phyloP scores from a whole-genome alignment of 2,113 vertebrate genomes.

The Syngnathus floridae region DNA sequence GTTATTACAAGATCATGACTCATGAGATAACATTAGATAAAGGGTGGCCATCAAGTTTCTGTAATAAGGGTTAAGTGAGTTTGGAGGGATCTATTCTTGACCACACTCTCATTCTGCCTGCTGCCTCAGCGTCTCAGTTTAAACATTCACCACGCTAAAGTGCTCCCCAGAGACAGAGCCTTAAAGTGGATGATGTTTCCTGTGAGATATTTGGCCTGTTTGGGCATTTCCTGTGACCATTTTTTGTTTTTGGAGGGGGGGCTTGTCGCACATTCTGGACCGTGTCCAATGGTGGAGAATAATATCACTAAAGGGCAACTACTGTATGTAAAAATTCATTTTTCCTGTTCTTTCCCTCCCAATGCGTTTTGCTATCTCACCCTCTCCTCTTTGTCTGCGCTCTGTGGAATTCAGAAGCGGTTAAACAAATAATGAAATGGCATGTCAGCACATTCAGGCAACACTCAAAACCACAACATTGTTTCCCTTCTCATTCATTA shows the following conservation, averaged over 20 bases:
- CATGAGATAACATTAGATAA: constrained; percentile 20
- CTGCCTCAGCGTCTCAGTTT: constrained; percentile 36
- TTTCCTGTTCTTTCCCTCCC: constrained; percentile 33
- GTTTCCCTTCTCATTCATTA: constrained; percentile 24
- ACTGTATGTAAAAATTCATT: neutral
- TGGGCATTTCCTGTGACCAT: constrained; percentile 70
- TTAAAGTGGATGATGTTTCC: constrained; percentile 66
- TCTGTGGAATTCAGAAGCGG: constrained; percentile 65
- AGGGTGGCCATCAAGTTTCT: constrained; percentile 15
- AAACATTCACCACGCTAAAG: constrained; percentile 51
- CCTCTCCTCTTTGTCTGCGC: constrained; percentile 44
- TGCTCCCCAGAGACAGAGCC: constrained; percentile 55
- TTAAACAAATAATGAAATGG: constrained; percentile 65
- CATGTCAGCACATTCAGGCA: constrained; percentile 66
- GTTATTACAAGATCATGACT: constrained; percentile 23
- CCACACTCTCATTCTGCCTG: constrained; percentile 9
- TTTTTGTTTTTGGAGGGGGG: constrained; percentile 10
- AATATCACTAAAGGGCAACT: neutral
- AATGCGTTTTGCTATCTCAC: constrained; percentile 18
- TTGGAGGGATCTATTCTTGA: constrained; percentile 34
- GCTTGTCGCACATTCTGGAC: constrained; percentile 22
- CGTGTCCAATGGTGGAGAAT: neutral
- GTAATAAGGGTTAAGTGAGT: constrained; percentile 16
- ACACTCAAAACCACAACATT: constrained; percentile 34
- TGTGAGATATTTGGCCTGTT: constrained; percentile 57